Evolutionary conservation across 2,797 vertebrate genomes (phyloP).

Genomic region (Cyprinodon diabolis): DNA sequence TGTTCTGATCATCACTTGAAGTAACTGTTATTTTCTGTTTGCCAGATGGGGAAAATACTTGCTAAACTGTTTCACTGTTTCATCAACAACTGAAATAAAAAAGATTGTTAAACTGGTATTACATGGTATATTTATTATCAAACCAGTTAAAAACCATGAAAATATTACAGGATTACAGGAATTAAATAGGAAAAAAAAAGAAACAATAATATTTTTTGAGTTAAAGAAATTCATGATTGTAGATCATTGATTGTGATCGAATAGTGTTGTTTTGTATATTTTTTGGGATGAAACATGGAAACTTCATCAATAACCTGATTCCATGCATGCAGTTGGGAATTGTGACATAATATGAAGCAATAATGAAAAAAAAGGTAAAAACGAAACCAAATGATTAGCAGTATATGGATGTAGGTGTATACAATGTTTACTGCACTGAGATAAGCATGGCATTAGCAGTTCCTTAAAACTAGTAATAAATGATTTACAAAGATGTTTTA

Average conservation of each 20-base stretch:
- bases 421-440: too few relatives aligned
- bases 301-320: too few relatives aligned
- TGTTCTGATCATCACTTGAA: constrained; percentile 58
- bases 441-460: not conserved
- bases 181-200: not conserved
- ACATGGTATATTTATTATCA: not conserved
- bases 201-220: not conserved
- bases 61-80: constrained; percentile 18
- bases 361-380: too few relatives aligned
- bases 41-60: constrained; percentile 49
- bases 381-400: too few relatives aligned
- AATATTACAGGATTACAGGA: not conserved
- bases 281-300: too few relatives aligned
- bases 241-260: too few relatives aligned
- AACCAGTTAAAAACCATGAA: not conserved
- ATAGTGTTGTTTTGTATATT: too few relatives aligned
- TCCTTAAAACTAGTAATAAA: too few relatives aligned
- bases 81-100: not conserved
- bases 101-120: not conserved
- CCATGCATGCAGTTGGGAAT: too few relatives aligned
- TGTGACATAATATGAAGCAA: too few relatives aligned
- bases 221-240: not conserved
- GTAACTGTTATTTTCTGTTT: constrained; percentile 31
- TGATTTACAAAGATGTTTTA: too few relatives aligned
- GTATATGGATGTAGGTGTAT: too few relatives aligned